A percentile compares a stretch with the other conserved stretches of the same genome.
Evolutionary conservation across 2,888 invertebrate species (phyloP).

Genomic region (Diadegma fenestrale): DNA sequence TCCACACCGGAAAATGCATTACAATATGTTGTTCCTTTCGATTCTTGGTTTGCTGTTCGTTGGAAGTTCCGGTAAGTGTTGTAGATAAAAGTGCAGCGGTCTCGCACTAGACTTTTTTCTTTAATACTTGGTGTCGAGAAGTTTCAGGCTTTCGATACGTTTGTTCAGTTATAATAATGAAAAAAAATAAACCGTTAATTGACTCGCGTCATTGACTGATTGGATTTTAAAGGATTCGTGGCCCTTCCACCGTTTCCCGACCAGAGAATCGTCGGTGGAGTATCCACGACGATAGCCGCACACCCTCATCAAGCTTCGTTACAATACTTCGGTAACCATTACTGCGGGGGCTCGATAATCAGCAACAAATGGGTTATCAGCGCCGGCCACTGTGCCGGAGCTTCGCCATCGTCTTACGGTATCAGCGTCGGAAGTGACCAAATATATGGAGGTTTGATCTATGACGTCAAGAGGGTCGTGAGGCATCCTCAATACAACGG

Average conservation of each 20-base stretch:
- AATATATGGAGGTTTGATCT: conserved; percentile 65
- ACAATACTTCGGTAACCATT: conserved; percentile 54
- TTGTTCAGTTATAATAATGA: too few relatives aligned
- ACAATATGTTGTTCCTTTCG: conserved; percentile 58
- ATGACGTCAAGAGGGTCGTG: conserved; percentile 72
- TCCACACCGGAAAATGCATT: conserved; percentile 35
- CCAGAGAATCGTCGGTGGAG: conserved; percentile 79
- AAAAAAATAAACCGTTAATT: neutral
- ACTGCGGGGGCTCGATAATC: conserved; percentile 66
- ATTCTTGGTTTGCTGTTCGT: conserved; percentile 56
- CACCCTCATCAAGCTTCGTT: conserved; percentile 78
- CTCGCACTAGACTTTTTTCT: too few relatives aligned
- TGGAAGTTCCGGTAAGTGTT: conserved; percentile 65
- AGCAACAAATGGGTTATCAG: conserved; percentile 56
- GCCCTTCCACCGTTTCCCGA: conserved; percentile 46
- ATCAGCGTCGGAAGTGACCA: conserved; percentile 76
- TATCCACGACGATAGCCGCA: conserved; percentile 73
- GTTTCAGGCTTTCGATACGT: too few relatives aligned
- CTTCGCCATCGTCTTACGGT: conserved; percentile 20
- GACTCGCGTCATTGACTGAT: neutral
- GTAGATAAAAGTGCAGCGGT: too few relatives aligned
- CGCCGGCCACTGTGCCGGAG: conserved; percentile 59
- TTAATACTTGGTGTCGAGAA: too few relatives aligned
- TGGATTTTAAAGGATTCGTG: conserved; percentile 43
- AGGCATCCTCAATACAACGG: conserved; percentile 80